Percentiles rank a stretch among this genome's conserved stretches.
Evolutionary conservation across 2,888 invertebrate species (phyloP).

Genomic region (Ectemnius lituratus): DNA sequence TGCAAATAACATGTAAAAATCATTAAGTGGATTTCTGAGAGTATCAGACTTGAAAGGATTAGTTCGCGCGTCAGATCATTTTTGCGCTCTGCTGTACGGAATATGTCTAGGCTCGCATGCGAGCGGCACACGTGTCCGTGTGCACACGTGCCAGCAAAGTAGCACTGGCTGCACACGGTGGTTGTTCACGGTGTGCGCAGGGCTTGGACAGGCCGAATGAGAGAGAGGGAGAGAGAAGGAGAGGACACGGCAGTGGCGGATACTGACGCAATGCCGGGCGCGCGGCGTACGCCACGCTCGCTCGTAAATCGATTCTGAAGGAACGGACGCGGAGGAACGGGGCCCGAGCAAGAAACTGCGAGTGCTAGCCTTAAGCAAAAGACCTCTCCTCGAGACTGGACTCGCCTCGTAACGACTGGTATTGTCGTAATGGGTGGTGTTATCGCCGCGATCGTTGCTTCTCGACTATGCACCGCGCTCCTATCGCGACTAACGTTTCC

Average conservation of each 20-base stretch:
- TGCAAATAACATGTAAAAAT: no score
- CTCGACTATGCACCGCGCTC: conserved; percentile 24
- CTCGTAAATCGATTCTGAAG: conserved; percentile 68
- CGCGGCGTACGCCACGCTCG: conserved; percentile 49
- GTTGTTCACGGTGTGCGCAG: not conserved
- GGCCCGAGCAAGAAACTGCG: conserved; percentile 50
- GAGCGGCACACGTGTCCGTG: conserved; percentile 27
- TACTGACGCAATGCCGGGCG: conserved; percentile 55
- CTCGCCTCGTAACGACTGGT: conserved; percentile 53
- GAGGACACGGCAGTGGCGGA: no score
- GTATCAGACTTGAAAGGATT: no score
- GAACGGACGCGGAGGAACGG: conserved; percentile 47
- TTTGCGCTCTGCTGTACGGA: not conserved
- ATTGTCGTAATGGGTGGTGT: conserved; percentile 60
- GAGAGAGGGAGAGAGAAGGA: no score
- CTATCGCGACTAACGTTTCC: conserved; percentile 27
- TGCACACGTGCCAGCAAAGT: conserved; percentile 40
- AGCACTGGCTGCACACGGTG: conserved; percentile 31
- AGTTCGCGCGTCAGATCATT: no score
- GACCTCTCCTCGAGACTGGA: conserved; percentile 46
- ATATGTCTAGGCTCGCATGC: conserved; percentile 38
- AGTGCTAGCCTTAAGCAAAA: conserved; percentile 57
- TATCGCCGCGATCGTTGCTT: conserved; percentile 56
- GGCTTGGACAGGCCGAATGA: no score
- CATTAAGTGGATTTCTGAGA: no score